Evolutionary conservation across 2,113 vertebrate genomes (phyloP).

Genomic region (Halichoerus grypus): DNA sequence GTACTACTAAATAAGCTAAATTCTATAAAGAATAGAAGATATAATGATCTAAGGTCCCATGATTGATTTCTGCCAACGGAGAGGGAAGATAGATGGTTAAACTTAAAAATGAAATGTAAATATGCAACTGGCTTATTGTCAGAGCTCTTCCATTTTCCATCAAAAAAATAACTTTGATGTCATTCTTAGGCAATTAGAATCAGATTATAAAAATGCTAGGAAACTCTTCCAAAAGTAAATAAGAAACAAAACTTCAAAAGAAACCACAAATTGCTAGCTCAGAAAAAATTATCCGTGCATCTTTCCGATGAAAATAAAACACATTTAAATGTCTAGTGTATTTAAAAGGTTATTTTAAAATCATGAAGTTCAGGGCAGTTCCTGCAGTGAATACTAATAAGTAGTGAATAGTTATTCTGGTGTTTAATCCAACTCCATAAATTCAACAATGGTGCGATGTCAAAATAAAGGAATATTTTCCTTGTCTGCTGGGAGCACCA

Average conservation of each 20-base stretch:
- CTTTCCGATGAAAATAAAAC: constrained; percentile 56
- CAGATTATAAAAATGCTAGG: constrained; percentile 45
- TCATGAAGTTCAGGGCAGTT: constrained; percentile 17
- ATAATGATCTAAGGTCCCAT: background rate
- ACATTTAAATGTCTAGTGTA: background rate
- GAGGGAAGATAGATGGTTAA: constrained; percentile 1
- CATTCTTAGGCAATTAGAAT: constrained; percentile 36
- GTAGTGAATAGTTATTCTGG: constrained; percentile 7
- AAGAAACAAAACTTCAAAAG: constrained; percentile 9
- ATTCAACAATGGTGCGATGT: background rate
- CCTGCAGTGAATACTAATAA: constrained; percentile 44
- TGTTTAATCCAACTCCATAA: constrained; percentile 9
- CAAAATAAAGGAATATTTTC: constrained; percentile 21
- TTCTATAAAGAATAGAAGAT: background rate
- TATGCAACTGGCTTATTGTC: background rate
- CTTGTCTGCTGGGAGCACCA: background rate
- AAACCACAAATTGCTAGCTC: constrained; percentile 42
- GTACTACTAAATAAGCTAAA: background rate
- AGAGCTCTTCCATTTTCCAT: background rate
- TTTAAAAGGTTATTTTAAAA: constrained; percentile 58
- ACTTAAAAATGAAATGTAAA: constrained; percentile 32
- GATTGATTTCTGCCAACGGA: constrained; percentile 6
- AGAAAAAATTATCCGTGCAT: constrained; percentile 30
- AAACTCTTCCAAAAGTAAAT: constrained; percentile 43
- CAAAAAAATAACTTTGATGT: constrained; percentile 12